Conservation (phyloP, 2,113 vertebrate species). For the Oreochromis aureus region DNA sequence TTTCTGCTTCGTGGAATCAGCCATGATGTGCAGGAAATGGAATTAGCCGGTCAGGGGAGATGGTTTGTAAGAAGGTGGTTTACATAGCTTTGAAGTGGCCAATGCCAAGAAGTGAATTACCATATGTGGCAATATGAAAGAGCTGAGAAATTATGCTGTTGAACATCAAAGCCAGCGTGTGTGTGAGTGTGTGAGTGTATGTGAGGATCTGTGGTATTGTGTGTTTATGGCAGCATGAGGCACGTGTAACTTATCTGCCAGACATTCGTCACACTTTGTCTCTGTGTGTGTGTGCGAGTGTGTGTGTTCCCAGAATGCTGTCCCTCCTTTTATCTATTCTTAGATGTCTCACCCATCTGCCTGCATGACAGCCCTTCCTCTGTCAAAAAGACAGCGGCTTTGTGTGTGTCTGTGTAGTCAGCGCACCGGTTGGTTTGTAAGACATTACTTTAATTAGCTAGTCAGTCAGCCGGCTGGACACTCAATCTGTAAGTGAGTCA, state of each 20-base stretch:
- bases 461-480: background rate
- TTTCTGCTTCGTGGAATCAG: background rate
- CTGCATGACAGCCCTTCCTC: conserved; percentile 13
- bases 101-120: conserved; percentile 49
- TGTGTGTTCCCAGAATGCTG: conserved; percentile 26
- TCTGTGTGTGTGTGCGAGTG: background rate
- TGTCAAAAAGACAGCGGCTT: background rate
- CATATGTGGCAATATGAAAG: conserved; percentile 59
- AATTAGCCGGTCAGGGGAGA: conserved; percentile 4
- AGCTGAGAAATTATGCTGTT: conserved; percentile 22
- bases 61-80: conserved; percentile 16
- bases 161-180: conserved; percentile 41
- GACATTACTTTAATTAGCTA: background rate
- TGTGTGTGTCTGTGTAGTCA: conserved; percentile 8
- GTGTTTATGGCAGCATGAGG: conserved; percentile 17
- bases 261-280: conserved; percentile 49
- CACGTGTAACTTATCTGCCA: conserved; percentile 39
- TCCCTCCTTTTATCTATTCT: conserved; percentile 60
- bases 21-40: conserved; percentile 12
- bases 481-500: conserved; percentile 10
- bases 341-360: conserved; percentile 43
- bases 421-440: background rate
- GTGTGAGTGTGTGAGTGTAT: background rate
- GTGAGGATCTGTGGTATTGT: background rate
- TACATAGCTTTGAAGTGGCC: conserved; percentile 54